phyloP scores from a whole-genome alignment of 2,888 invertebrate genomes.

The Patella pellucida region DNA sequence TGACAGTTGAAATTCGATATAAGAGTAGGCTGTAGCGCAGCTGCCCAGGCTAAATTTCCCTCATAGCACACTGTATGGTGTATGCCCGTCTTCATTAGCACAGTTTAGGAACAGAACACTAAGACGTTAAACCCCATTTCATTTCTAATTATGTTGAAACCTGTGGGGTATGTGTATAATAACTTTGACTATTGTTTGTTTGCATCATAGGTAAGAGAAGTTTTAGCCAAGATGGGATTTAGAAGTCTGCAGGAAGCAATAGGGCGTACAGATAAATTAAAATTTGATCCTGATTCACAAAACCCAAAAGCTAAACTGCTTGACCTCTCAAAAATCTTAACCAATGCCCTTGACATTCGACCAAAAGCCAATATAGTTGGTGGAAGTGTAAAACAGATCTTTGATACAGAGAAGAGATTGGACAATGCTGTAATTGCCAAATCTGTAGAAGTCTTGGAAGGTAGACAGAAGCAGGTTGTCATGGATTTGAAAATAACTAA shows the following conservation, averaged over 20 bases:
- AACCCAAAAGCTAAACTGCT: constrained; percentile 87
- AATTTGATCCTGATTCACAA: constrained; percentile 79
- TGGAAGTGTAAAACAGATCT: constrained; percentile 84
- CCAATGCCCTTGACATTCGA: constrained; percentile 89
- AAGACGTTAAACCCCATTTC: too few species aligned
- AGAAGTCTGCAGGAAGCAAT: constrained; percentile 90
- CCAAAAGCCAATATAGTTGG: constrained; percentile 92
- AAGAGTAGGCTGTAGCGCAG: too few species aligned
- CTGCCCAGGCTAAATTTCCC: too few species aligned
- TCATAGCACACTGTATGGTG: too few species aligned
- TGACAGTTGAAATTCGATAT: too few species aligned
- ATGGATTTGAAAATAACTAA: constrained; percentile 88
- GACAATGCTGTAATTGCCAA: constrained; percentile 75
- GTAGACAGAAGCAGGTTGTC: constrained; percentile 78
- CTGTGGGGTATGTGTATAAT: too few species aligned
- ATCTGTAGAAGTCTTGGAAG: constrained; percentile 82
- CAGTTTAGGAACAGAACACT: too few species aligned
- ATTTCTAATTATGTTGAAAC: too few species aligned
- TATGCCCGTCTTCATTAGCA: too few species aligned
- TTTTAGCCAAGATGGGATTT: constrained; percentile 93
- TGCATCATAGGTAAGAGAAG: constrained; percentile 80
- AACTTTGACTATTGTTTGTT: constrained; percentile 23
- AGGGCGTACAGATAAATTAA: constrained; percentile 70
- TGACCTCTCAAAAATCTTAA: constrained; percentile 87
- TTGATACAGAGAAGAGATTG: constrained; percentile 68